phyloP scores from a whole-genome alignment of 2,888 invertebrate species.

The Synanthedon formicaeformis region DNA sequence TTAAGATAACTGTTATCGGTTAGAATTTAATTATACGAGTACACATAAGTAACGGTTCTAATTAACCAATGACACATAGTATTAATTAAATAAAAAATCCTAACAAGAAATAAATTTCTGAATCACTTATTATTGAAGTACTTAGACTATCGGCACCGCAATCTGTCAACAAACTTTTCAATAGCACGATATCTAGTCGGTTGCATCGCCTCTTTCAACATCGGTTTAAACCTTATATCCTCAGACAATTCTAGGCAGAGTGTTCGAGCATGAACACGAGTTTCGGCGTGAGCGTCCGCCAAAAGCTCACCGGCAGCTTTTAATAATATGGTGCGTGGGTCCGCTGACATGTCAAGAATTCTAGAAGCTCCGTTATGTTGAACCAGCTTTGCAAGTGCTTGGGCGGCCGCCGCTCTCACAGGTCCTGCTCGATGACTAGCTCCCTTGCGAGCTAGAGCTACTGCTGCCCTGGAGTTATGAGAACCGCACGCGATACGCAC shows the following conservation, averaged over 20 bases:
- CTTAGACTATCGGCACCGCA: conserved; percentile 37
- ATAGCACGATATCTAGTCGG: conserved; percentile 84
- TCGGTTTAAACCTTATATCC: conserved; percentile 80
- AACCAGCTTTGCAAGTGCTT: conserved; percentile 79
- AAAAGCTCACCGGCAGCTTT: conserved; percentile 85
- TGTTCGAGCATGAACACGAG: conserved; percentile 83
- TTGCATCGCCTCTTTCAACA: conserved; percentile 84
- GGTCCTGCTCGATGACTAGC: conserved; percentile 87
- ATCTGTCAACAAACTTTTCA: conserved; percentile 79
- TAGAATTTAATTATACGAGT: not conserved
- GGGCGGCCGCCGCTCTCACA: conserved; percentile 86
- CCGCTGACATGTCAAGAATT: conserved; percentile 78
- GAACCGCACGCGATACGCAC: conserved; percentile 85
- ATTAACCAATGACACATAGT: not conserved
- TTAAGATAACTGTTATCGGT: not conserved
- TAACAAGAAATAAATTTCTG: not conserved
- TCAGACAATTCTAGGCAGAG: conserved; percentile 79
- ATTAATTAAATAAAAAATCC: not conserved
- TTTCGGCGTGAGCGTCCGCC: conserved; percentile 88
- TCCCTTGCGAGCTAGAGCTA: conserved; percentile 77
- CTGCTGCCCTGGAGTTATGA: conserved; percentile 75
- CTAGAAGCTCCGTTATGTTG: conserved; percentile 80
- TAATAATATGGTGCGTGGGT: conserved; percentile 83
- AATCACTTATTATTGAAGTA: not conserved
- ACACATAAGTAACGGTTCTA: not conserved